Evolutionary conservation across 1,140 invertebrate species (phyloP).

Genomic region (Listronotus oregonensis): DNA sequence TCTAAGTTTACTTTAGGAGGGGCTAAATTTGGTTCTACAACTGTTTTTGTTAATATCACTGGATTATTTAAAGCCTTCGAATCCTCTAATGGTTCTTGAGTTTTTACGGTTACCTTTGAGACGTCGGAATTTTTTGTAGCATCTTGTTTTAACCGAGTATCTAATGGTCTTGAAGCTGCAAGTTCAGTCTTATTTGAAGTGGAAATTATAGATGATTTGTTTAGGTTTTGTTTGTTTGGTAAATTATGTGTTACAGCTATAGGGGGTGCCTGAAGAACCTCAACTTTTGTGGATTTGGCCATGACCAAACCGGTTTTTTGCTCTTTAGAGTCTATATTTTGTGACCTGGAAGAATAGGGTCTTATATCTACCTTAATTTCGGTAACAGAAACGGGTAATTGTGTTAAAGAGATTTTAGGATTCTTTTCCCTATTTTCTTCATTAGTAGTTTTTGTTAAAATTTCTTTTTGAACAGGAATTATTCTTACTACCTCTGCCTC

Average conservation of each 20-base stretch:
- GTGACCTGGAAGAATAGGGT: constrained; percentile 4
- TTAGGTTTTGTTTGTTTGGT: background rate
- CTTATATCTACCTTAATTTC: constrained; percentile 29
- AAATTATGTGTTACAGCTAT: background rate
- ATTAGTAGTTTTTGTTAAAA: constrained; percentile 1
- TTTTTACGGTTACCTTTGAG: background rate
- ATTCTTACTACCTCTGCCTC: background rate
- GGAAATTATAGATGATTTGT: background rate
- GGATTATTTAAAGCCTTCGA: too few relatives aligned
- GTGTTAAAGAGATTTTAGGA: too few relatives aligned
- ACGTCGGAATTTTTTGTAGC: background rate
- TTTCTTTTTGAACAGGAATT: background rate
- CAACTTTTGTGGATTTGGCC: constrained; percentile 20
- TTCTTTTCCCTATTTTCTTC: constrained; percentile 10
- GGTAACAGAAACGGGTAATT: constrained; percentile 20
- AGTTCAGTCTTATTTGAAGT: background rate
- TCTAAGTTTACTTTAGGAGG: too few relatives aligned
- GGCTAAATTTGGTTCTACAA: too few relatives aligned
- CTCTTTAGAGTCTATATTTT: background rate
- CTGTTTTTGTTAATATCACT: too few relatives aligned
- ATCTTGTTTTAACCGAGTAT: background rate
- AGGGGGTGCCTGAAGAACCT: constrained; percentile 16
- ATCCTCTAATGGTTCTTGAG: background rate
- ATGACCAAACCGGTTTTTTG: constrained; percentile 11
- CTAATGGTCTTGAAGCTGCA: background rate